Evolutionary conservation across 92 coral and sea anemone species (phyloP).

Genomic region (Nematostella vectensis): DNA sequence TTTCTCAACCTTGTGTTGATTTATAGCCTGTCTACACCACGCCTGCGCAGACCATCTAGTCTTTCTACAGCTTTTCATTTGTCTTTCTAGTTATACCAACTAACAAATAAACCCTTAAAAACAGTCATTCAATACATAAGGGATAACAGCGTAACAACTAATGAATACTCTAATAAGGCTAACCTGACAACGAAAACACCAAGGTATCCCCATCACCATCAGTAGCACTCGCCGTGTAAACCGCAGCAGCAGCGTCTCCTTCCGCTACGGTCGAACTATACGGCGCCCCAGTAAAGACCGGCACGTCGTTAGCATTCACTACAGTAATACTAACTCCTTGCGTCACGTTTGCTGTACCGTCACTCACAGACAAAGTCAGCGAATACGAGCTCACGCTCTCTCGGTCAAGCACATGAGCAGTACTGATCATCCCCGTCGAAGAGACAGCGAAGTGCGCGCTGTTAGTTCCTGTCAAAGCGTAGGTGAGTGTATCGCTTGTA

Average conservation of each 20-base stretch:
- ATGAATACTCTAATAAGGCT: no score
- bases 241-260: slow-evolving; percentile 23
- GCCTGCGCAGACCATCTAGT: no score
- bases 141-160: no score
- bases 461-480: slow-evolving; percentile 34
- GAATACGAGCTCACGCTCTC: slow-evolving; percentile 25
- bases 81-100: no score
- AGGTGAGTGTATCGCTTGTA: slow-evolving; percentile 24
- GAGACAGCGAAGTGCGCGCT: slow-evolving; percentile 33
- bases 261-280: slow-evolving; percentile 19
- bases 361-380: slow-evolving; percentile 17
- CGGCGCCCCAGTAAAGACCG: slow-evolving; percentile 21
- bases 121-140: no score
- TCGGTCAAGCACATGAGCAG: slow-evolving; percentile 28
- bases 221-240: slow-evolving; percentile 19
- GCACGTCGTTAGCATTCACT: slow-evolving; percentile 21
- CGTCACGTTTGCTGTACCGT: slow-evolving; percentile 18
- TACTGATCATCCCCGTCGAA: slow-evolving; percentile 40
- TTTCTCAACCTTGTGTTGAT: no score
- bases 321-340: slow-evolving; percentile 22
- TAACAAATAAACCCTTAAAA: no score
- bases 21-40: no score
- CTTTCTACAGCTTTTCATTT: no score
- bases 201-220: slow-evolving; percentile 27
- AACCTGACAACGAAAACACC: slow-evolving; percentile 11